These are phyloP conservation scores for Nematopogon swammerdamellus DNA, from an alignment of 2,888 invertebrate species.

Conservation along the genomic window DNA sequence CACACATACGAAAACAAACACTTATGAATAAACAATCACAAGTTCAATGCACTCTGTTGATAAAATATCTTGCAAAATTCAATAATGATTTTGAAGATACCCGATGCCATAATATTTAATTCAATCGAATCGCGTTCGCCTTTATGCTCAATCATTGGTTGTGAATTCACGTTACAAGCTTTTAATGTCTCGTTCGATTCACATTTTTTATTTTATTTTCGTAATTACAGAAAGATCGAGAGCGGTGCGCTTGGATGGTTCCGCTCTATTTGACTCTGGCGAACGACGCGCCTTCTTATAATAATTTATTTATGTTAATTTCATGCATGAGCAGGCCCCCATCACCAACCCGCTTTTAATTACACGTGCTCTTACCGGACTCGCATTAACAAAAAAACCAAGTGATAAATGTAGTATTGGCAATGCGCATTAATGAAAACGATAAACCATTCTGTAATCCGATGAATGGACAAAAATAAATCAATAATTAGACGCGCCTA, in stretches of 20 bases:
- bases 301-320: conserved; percentile 28
- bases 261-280: background rate
- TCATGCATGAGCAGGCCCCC: conserved; percentile 34
- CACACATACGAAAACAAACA: no score
- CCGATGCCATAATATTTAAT: no score
- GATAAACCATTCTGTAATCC: background rate
- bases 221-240: background rate
- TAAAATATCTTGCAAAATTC: no score
- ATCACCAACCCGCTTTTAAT: conserved; percentile 32
- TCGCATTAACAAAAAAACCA: background rate
- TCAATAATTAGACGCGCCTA: background rate
- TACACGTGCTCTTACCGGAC: conserved; percentile 13
- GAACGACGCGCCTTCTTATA: background rate
- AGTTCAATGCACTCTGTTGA: no score
- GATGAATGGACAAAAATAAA: background rate
- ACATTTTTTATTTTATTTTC: background rate
- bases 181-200: background rate
- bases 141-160: background rate
- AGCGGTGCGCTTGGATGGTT: background rate
- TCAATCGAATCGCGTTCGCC: no score
- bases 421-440: background rate
- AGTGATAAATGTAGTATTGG: background rate
- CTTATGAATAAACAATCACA: no score
- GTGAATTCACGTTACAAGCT: background rate
- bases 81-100: no score